phyloP scores from a whole-genome alignment of 2,888 invertebrate genomes.

The Lapara coniferarum region DNA sequence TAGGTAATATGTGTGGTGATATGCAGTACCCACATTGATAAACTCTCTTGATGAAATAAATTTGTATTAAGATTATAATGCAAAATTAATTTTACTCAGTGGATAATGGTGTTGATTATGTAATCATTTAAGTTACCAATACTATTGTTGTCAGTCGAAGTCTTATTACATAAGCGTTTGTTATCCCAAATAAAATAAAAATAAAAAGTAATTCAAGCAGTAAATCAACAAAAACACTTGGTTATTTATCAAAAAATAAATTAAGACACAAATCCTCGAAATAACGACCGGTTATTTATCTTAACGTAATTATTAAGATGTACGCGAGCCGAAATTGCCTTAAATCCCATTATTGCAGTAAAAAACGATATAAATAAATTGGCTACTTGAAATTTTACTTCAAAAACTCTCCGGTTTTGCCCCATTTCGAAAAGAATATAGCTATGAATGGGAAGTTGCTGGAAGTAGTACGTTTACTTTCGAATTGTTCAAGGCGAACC shows the following conservation, averaged over 20 bases:
- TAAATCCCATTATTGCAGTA: constrained; percentile 54
- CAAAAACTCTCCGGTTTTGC: constrained; percentile 33
- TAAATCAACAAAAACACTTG: background rate
- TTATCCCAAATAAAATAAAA: no score
- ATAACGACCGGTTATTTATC: constrained; percentile 49
- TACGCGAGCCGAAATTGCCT: constrained; percentile 48
- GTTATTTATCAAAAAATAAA: constrained; percentile 33
- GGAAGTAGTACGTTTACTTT: constrained; percentile 11
- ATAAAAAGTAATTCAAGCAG: no score
- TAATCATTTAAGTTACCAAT: no score
- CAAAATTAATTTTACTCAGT: no score
- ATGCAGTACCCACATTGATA: no score
- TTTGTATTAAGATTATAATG: no score
- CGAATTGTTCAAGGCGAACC: constrained; percentile 1
- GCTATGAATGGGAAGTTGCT: constrained; percentile 11
- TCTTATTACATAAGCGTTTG: no score
- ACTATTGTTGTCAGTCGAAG: no score
- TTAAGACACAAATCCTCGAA: constrained; percentile 42
- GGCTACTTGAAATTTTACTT: constrained; percentile 43
- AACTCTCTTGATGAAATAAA: no score
- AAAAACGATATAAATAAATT: constrained; percentile 59
- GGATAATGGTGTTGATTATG: no score
- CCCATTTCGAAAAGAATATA: constrained; percentile 14
- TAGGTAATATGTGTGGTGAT: no score
- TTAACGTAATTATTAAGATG: constrained; percentile 50